phyloP scores from a whole-genome alignment of 2,888 invertebrate species.

The Orthonevra nobilis region DNA sequence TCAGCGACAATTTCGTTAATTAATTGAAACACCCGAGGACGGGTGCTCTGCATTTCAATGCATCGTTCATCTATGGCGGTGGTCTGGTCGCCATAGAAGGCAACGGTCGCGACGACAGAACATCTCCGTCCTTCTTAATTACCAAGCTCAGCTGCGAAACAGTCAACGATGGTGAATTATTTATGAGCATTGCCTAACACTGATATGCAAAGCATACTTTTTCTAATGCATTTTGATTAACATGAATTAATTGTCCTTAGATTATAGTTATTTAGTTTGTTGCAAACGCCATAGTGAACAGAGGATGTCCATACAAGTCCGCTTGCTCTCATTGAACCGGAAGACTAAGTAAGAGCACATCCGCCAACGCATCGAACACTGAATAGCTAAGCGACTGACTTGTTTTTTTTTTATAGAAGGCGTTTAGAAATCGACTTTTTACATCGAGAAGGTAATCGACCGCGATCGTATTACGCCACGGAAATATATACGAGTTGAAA shows the following conservation, averaged over 20 bases:
- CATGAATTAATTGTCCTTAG: constrained; percentile 57
- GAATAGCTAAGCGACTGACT: constrained; percentile 20
- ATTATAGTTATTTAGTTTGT: constrained; percentile 49
- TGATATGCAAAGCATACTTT: constrained; percentile 55
- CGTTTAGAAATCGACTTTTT: background rate
- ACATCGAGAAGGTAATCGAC: constrained; percentile 13
- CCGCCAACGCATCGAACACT: background rate
- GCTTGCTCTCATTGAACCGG: constrained; percentile 52
- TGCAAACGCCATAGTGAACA: constrained; percentile 3
- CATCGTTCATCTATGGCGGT: constrained; percentile 31
- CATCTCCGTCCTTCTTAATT: constrained; percentile 62
- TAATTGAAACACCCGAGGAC: constrained; percentile 60
- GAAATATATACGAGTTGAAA: constrained; percentile 12
- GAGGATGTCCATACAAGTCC: constrained; percentile 47
- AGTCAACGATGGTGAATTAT: constrained; percentile 58
- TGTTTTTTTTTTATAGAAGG: too few relatives aligned
- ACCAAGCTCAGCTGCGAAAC: constrained; percentile 18
- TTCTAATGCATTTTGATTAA: constrained; percentile 58
- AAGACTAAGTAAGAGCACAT: constrained; percentile 19
- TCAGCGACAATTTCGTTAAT: constrained; percentile 67
- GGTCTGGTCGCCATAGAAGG: constrained; percentile 49
- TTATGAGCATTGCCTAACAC: constrained; percentile 50
- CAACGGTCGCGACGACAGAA: constrained; percentile 35
- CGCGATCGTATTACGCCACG: constrained; percentile 21
- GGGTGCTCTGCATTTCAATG: constrained; percentile 63